phyloP scores from a whole-genome alignment of 1,140 invertebrate genomes.

The Drosophila varians region DNA sequence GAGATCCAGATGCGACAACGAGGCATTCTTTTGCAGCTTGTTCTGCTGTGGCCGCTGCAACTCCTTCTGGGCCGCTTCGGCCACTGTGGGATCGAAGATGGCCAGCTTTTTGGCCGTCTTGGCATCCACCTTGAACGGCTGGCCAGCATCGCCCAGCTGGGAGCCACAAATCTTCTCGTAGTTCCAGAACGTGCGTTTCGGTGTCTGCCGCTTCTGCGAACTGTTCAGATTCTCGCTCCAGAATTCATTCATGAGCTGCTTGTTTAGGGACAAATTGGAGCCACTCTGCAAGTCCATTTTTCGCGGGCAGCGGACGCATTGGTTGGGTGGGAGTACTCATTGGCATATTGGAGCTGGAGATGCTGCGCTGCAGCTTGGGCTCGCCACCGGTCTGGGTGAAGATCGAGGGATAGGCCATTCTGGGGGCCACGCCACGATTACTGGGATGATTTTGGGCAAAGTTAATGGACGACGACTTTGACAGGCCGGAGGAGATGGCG shows the following conservation, averaged over 20 bases:
- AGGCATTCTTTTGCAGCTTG: slow-evolving; percentile 79
- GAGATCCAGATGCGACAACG: slow-evolving; percentile 76
- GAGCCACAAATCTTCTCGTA: slow-evolving; percentile 82
- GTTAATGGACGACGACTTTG: slow-evolving; percentile 73
- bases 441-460: slow-evolving; percentile 56
- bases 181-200: slow-evolving; percentile 81
- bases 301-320: slow-evolving; percentile 29
- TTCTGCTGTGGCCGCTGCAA: slow-evolving; percentile 72
- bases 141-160: slow-evolving; percentile 64
- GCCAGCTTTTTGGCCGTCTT: slow-evolving; percentile 80
- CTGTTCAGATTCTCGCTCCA: slow-evolving; percentile 79
- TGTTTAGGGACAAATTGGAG: slow-evolving; percentile 79
- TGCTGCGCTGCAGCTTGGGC: slow-evolving; percentile 76
- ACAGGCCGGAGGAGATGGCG: slow-evolving; percentile 18
- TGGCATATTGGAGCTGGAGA: slow-evolving; percentile 78
- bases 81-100: slow-evolving; percentile 76
- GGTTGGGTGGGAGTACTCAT: slow-evolving; percentile 21
- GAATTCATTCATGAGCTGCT: slow-evolving; percentile 82
- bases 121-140: slow-evolving; percentile 75
- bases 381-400: slow-evolving; percentile 49
- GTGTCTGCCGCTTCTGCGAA: slow-evolving; percentile 74
- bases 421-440: slow-evolving; percentile 19
- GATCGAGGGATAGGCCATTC: slow-evolving; percentile 78
- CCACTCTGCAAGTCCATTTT: slow-evolving; percentile 45
- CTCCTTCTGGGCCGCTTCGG: slow-evolving; percentile 75